Evolutionary conservation across 2,113 vertebrate genomes (phyloP).

Genomic region (Mus musculus): GRCm39 chr8:90530501-90531000

Average conservation of each 20-base stretch:
- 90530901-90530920: not conserved
- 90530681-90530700: too few relatives aligned
- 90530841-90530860: not conserved
- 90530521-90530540: not conserved
- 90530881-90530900: not conserved
- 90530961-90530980: not conserved
- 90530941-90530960: not conserved
- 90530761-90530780: not conserved
- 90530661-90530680: not conserved
- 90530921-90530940: too few relatives aligned
- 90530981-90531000: constrained; percentile 8
- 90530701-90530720: not conserved
- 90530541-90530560: not conserved
- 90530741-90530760: not conserved
- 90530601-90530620: not conserved
- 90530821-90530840: not conserved
- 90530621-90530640: not conserved
- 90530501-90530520: not conserved
- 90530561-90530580: not conserved
- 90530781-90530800: not conserved
- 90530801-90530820: not conserved
- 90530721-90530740: not conserved
- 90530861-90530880: not conserved
- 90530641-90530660: not conserved
- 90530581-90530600: not conserved